A percentile compares a stretch with the other conserved stretches of the same genome.
These are phyloP conservation scores for Oncopodura yosiiana DNA, from an alignment of 1,140 invertebrate genomes.

Conservation along the genomic window DNA sequence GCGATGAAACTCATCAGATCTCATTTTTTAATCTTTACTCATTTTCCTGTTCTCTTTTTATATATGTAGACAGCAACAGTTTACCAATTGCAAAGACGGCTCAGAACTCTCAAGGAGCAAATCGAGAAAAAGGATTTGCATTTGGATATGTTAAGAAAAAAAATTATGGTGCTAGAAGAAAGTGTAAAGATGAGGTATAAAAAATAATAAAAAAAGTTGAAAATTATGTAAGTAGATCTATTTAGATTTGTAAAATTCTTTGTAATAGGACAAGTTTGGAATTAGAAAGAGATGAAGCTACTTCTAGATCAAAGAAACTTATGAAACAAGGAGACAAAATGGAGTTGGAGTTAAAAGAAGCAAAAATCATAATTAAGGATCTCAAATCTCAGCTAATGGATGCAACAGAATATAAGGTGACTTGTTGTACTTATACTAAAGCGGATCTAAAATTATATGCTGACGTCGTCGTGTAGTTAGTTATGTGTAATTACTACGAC, in stretches of 20 bases:
- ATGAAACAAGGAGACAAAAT: conserved; percentile 64
- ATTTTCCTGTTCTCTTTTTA: no score
- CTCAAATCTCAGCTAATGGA: conserved; percentile 66
- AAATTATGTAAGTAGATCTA: no score
- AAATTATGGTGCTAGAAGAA: conserved; percentile 64
- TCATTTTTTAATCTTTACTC: conserved; percentile 1
- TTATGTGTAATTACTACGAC: not conserved
- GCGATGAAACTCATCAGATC: not conserved
- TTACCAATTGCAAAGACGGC: conserved; percentile 69
- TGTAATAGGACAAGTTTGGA: conserved; percentile 33
- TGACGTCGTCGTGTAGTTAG: not conserved
- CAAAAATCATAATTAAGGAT: conserved; percentile 59
- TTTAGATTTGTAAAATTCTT: no score
- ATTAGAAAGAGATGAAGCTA: conserved; percentile 33
- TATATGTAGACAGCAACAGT: conserved; percentile 61
- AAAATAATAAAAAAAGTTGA: no score
- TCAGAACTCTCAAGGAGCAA: conserved; percentile 73
- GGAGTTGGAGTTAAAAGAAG: conserved; percentile 59
- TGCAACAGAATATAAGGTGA: conserved; percentile 69
- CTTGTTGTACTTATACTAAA: not conserved
- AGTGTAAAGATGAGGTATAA: conserved; percentile 45
- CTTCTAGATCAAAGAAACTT: conserved; percentile 55
- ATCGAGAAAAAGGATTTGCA: conserved; percentile 82
- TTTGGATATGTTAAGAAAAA: conserved; percentile 74
- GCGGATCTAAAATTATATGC: not conserved